phyloP scores from a whole-genome alignment of 2,113 vertebrate genomes.

The Mesocricetus auratus region DNA sequence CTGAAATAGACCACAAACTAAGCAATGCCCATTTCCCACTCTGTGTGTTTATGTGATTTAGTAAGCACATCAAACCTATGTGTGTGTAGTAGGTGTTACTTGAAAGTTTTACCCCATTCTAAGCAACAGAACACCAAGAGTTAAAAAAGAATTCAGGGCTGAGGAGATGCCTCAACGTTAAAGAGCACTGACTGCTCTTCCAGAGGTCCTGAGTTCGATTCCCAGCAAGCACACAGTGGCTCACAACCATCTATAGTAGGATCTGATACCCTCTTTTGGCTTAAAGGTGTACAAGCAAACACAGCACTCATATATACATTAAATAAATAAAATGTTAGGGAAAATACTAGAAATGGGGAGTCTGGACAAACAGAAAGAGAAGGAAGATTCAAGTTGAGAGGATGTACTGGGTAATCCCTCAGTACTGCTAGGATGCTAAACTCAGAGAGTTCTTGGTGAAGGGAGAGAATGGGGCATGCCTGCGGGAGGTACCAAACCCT shows the following conservation, averaged over 20 bases:
- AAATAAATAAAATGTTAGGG: not conserved
- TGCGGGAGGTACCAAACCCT: not conserved
- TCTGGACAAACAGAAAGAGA: not conserved
- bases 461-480: too few species aligned
- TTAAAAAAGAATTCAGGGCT: not conserved
- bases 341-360: slow-evolving; percentile 28
- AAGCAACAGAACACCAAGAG: slow-evolving; percentile 9
- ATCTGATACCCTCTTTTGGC: not conserved
- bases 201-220: not conserved
- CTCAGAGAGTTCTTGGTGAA: not conserved
- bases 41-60: not conserved
- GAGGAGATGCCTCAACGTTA: not conserved
- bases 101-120: slow-evolving; percentile 33
- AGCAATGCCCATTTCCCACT: not conserved
- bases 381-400: slow-evolving; percentile 38
- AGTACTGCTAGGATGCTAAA: not conserved
- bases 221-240: not conserved
- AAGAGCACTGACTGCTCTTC: not conserved
- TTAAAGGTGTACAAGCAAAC: not conserved
- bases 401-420: not conserved
- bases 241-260: not conserved
- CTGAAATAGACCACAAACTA: not conserved
- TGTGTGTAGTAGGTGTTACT: not conserved
- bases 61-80: not conserved
- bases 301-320: not conserved